These are phyloP conservation scores for Diorhabda sublineata DNA, from an alignment of 1,140 invertebrate genomes.

Conservation along the genomic window DNA sequence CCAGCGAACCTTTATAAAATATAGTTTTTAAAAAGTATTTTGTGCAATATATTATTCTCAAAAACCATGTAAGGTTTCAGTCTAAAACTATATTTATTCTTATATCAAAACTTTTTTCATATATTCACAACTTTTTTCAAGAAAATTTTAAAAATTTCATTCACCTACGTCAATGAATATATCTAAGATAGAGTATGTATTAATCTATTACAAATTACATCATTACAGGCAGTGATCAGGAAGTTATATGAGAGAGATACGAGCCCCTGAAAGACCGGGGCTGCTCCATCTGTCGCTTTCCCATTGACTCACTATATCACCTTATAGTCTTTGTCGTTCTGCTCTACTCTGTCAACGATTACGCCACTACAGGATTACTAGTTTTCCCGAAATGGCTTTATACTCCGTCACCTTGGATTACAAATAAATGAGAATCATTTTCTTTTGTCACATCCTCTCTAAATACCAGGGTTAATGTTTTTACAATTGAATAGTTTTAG, in stretches of 20 bases:
- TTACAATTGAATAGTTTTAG: too few species aligned
- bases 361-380: slow-evolving; percentile 23
- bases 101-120: too few species aligned
- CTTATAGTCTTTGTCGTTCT: slow-evolving; percentile 8
- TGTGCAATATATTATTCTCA: too few species aligned
- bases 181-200: slow-evolving; percentile 36
- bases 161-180: slow-evolving; percentile 8
- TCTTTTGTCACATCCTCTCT: too few species aligned
- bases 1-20: too few species aligned
- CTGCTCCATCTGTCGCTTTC: slow-evolving; percentile 34
- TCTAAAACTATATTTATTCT: too few species aligned
- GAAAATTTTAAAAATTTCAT: not conserved
- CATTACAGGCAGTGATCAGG: slow-evolving; percentile 41
- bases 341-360: not conserved
- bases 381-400: slow-evolving; percentile 34
- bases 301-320: slow-evolving; percentile 38
- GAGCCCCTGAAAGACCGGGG: slow-evolving; percentile 8
- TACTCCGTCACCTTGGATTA: slow-evolving; percentile 28
- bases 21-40: too few species aligned
- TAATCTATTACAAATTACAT: slow-evolving; percentile 44
- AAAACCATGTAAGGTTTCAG: too few species aligned
- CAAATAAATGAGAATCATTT: not conserved
- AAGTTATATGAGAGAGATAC: slow-evolving; percentile 35
- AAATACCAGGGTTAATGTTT: too few species aligned
- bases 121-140: too few species aligned